Base-by-base conservation (phyloP, 2,888 invertebrate species). In the Leptinotarsa tumamoca region DNA sequence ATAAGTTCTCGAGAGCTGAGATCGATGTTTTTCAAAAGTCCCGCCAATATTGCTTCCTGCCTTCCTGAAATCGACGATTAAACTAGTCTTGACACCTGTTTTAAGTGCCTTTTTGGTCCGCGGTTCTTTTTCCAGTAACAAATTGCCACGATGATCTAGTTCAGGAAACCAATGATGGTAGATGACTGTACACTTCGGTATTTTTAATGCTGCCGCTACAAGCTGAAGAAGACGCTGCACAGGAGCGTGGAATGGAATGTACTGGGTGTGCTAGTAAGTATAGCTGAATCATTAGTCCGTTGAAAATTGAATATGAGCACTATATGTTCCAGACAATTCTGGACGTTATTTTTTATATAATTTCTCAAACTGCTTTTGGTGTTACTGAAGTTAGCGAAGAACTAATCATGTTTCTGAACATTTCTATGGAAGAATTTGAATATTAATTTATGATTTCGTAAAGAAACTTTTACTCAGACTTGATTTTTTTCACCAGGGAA, bases 141-240 rank as follows among this genome's bases (percentile, higher is more conserved):
- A 80, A 81, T 80, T 80, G 80, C 71, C 74, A 52, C 67, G 79
- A 78, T 80, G 82, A 82, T 82, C 82, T 82, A 82, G 82, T 82
- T 82, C 79, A 78, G 79, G 76, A 80, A 80, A 74, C 78, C 79
- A 76, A 71, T 77, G 74, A 80, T 75, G 79, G 80, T 71, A 67
- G 76, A 82, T 82, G 72, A 72, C 54, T 67, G 75, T 75, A 78
- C 82, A 75, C 80, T 73, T 80, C 52, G 81, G 80, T 68, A 82
- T 82, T 80, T 79, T 75, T 80, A 82, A 78, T 77, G 43, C 63
- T n/a, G 33, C 10, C 74, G 75, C 75, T 67, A 49, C 51, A 67
- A 67, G 49, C 43, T 23, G 33, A 14, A 74, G 52, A 51, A 74
- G 52, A 63, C 27, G 51, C n/a, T 66, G 13, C 17, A 17, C 15